Base-by-base conservation (phyloP, 2,113 vertebrate species). In the Accipiter cooperii region DNA sequence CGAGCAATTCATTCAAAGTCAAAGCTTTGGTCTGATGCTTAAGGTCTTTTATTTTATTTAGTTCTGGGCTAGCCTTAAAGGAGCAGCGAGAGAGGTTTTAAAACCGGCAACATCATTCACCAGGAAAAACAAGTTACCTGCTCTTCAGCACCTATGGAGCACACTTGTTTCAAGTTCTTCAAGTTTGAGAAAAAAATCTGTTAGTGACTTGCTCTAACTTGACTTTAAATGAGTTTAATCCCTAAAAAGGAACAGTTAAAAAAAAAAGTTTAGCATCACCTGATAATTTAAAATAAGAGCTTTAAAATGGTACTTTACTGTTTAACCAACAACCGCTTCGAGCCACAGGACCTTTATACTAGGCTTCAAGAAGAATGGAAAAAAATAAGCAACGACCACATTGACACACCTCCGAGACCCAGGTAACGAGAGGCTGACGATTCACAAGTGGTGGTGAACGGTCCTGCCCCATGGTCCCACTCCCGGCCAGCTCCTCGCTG, bases 61-160 rank as follows among this genome's bases (percentile, higher is more conserved):
- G 73, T 87, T 83, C 84, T 80, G n/a, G 84, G 84, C 78, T 85
- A 94, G 55, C 63, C 84, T 96, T 85, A 83, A 90, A 96, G 91
- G 66, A 92, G 8, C 29, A 80, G 25, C 9, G 24, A 90, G 9
- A 92, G 36, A 78, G 7, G 26, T 75, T 75, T 93, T 86, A 75
- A 86, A 90, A 57, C 11, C 8, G 13, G 20, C 34, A 52, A 19
- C 34, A n/a, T 58, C 7, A 54, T 89, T 87, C 70, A 84, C 34
- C 69, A 94, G 81, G 73, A 95, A 96, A 91, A 57, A 91, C 52
- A 80, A 89, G 81, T 70, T 95, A 92, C 20, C 52, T 92, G 47
- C 69, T 97, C 65, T 69, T 55, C 52, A 70, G 93, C 63, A 70
- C 29, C 29, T 66, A 46, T 0, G 1, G 14, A 74, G 26, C 69